Base-by-base conservation (phyloP, 1,140 invertebrate genomes). In the Hycleus cichorii region DNA sequence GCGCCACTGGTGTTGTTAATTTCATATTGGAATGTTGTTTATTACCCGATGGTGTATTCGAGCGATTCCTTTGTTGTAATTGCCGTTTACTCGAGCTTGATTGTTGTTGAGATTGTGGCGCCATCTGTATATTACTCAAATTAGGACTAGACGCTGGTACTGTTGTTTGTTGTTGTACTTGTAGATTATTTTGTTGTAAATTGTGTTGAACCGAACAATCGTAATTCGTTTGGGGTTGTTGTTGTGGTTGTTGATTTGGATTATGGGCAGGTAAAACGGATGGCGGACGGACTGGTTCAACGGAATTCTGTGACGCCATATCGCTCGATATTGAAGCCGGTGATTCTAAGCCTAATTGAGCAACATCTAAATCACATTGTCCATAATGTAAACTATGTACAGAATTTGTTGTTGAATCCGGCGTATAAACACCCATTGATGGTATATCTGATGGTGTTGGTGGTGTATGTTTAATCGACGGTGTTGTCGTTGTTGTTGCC, bases 301-400 rank as follows among this genome's bases (percentile, higher is more conserved):
- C 82, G 63, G 86, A 83, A 67, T 86, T 87, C 47, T 88, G 87
- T 10, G 85, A 86, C 2, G 87, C 84, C 67, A 93, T 81, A 71
- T 93, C 89, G 39, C 89, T 90, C 0, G 88, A 86, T 54, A 94
- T 93, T 18, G 89, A 91, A 0, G 89, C 86, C 0, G 91, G 91
- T 0, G 91, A 93, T 67, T 93, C 90, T 49, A 94, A 74, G 3
- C 87, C 89, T 25, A 93, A 72, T 68, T 92, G 90, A 62, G 82
- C 83, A 0, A 91, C 89, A 72, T 92, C 90, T 49, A 93, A 74
- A 59, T 93, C 90, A 64, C 86, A 91, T 57, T 84, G 83, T 0
- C 82, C 81, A 66, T 90, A 92, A 72, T 89, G 88, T 57, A 89
- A 77, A 40, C 87, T 89, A 61, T 90, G 87, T 4, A 90, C 88